These are phyloP conservation scores for Eudasyphora cyanicolor DNA, from an alignment of 2,888 invertebrate genomes.

Conservation along the genomic window DNA sequence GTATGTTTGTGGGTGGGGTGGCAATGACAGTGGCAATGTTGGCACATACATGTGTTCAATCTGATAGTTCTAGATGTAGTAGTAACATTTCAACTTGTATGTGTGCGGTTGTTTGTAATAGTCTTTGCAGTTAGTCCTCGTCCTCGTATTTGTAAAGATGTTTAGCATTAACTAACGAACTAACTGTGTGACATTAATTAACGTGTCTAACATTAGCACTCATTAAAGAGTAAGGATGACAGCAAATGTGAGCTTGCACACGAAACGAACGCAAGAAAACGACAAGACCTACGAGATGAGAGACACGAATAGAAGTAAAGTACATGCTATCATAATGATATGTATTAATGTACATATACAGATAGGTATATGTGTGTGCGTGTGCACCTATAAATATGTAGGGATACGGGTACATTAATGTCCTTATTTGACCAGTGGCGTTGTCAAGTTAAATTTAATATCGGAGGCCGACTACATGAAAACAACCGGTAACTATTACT, in stretches of 20 bases:
- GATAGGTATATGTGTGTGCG: neutral
- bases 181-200: slow-evolving; percentile 63
- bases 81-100: slow-evolving; percentile 10
- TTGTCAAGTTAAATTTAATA: no score
- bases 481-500: no score
- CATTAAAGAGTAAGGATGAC: slow-evolving; percentile 60
- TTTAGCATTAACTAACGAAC: slow-evolving; percentile 35
- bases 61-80: neutral
- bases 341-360: neutral
- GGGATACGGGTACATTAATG: no score
- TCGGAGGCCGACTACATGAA: no score
- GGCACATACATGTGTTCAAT: neutral
- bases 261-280: neutral
- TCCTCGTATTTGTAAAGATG: slow-evolving; percentile 26
- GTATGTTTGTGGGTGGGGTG: neutral
- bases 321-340: slow-evolving; percentile 1
- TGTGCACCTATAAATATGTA: no score
- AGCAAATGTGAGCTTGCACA: slow-evolving; percentile 11
- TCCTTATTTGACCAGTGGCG: no score
- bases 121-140: no score
- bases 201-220: slow-evolving; percentile 67
- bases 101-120: slow-evolving; percentile 1
- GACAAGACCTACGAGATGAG: neutral
- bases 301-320: neutral
- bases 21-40: neutral